Base-by-base conservation (phyloP, 2,797 vertebrate genomes). In the Micrastur ruficollis region DNA sequence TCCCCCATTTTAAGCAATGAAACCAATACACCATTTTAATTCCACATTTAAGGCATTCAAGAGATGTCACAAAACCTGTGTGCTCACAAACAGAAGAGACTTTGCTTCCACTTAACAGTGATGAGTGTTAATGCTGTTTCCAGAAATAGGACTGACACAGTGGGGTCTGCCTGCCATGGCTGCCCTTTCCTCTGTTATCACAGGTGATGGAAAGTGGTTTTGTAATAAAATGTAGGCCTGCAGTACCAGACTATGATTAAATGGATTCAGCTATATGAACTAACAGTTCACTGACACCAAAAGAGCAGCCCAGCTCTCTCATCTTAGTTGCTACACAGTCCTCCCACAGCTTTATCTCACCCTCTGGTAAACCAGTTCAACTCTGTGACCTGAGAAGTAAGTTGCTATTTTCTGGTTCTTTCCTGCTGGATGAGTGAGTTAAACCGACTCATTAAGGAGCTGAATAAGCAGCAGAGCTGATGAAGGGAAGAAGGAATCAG, bases 41-140 rank as follows among this genome's bases (percentile, higher is more conserved):
- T 0, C 2, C 8, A 34, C 8, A 4, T 42, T 38, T 34, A 38
- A 63, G 44, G 7, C 5, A 14, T 34, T 34, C 6, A 23, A 53
- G 4, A 22, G 7, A 53, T 11, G 15, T n/a, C 17, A 44, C 0
- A 0, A 50, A 31, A 63, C 16, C 0, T 0, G 2, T 1, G 9
- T 18, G 32, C 11, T 58, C 50, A 36, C 11, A 17, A 20, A 59
- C 11, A 58, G 16, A 25, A 50, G 22, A 71, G 6, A 7, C 13
- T 92, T 44, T 23, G 46, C 27, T 68, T 65, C 27, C n/a, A 5
- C 8, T 3, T 7, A 12, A 10, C 29, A 34, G 9, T 0, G 6
- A 14, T 2, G 14, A 32, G 29, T 6, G 13, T 22, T 27, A 44
- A 20, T 10, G 27, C 46, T 47, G 14, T 23, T 61, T 32, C 16